phyloP scores from a whole-genome alignment of 37 sponge, comb jelly and placozoan species.

The Aplysina aerophoba region DNA sequence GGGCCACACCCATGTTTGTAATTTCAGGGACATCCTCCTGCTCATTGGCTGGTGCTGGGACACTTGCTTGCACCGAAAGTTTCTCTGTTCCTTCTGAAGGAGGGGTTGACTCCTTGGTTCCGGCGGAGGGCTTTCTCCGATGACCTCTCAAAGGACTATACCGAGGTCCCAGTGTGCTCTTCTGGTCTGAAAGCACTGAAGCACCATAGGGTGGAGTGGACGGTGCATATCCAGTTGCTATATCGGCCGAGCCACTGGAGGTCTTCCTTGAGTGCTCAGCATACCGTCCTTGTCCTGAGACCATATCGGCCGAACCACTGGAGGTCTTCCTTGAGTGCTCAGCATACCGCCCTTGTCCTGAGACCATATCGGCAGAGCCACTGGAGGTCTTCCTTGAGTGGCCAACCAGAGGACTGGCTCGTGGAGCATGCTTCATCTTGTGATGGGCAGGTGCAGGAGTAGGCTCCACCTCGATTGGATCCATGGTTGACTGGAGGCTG shows the following conservation, averaged over 20 bases:
- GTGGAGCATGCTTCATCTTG: not conserved
- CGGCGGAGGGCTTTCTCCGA: not conserved
- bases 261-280: not conserved
- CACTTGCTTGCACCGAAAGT: no score
- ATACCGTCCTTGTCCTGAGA: no score
- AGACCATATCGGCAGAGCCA: not conserved
- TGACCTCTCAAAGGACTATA: not conserved
- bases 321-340: not conserved
- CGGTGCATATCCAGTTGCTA: not conserved
- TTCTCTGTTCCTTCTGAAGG: no score
- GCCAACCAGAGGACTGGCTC: not conserved
- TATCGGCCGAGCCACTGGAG: not conserved
- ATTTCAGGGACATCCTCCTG: no score
- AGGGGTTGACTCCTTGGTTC: not conserved
- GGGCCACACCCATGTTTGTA: no score
- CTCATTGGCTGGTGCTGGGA: no score
- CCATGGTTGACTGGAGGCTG: constrained; percentile 48
- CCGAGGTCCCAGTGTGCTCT: no score
- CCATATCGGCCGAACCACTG: not conserved
- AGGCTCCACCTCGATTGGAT: not conserved
- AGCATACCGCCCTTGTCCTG: no score
- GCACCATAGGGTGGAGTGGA: no score
- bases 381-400: constrained; percentile 11
- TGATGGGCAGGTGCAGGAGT: not conserved
- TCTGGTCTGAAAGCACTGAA: no score